These are phyloP conservation scores for Mamestra brassicae DNA, from an alignment of 2,888 invertebrate genomes.

Conservation along the genomic window DNA sequence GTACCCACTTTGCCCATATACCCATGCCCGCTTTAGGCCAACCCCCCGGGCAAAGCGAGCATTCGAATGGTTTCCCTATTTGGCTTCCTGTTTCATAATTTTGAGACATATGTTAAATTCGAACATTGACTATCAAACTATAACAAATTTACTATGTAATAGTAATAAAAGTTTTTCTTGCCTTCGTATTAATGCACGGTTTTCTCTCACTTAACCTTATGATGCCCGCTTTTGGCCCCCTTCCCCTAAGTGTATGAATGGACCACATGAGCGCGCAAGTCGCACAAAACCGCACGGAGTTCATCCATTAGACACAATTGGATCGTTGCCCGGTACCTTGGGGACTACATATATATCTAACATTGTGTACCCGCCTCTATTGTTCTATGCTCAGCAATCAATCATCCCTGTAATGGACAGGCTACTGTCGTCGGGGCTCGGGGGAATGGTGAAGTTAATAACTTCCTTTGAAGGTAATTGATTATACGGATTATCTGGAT, in stretches of 20 bases:
- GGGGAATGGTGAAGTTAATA: slow-evolving; percentile 63
- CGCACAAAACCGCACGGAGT: slow-evolving; percentile 69
- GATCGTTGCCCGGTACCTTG: slow-evolving; percentile 70
- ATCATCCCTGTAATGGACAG: slow-evolving; percentile 72
- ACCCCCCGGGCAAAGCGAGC: too few relatives aligned
- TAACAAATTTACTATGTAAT: too few relatives aligned
- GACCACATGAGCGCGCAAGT: slow-evolving; percentile 23
- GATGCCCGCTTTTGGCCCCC: too few relatives aligned
- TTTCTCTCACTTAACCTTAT: too few relatives aligned
- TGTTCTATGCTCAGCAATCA: slow-evolving; percentile 66
- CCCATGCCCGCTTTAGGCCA: too few relatives aligned
- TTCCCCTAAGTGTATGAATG: not conserved
- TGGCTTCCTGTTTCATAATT: too few relatives aligned
- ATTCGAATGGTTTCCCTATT: too few relatives aligned
- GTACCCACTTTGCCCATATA: too few relatives aligned
- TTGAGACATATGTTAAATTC: too few relatives aligned
- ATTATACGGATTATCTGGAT: not conserved
- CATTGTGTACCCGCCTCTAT: slow-evolving; percentile 44
- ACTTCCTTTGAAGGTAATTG: slow-evolving; percentile 6
- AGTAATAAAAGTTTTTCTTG: too few relatives aligned
- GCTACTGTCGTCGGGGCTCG: slow-evolving; percentile 45
- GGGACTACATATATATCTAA: slow-evolving; percentile 46
- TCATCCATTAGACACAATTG: slow-evolving; percentile 87
- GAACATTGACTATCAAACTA: too few relatives aligned
- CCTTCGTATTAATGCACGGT: too few relatives aligned